phyloP scores from a whole-genome alignment of 1,140 invertebrate genomes.

The Heliconius hewitsoni region DNA sequence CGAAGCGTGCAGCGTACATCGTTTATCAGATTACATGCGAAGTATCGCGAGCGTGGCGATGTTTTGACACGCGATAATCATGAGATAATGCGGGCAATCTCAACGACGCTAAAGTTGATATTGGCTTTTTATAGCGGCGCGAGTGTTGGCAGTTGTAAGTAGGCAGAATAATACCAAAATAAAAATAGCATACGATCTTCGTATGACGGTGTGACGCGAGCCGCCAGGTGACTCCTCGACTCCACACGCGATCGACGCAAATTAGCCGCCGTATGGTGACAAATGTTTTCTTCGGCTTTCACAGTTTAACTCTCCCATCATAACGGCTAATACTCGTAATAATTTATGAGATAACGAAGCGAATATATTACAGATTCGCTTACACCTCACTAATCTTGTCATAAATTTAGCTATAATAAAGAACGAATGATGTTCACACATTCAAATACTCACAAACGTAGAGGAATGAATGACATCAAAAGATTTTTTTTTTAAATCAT shows the following conservation, averaged over 20 bases:
- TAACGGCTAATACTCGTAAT: constrained; percentile 43
- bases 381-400: constrained; percentile 2
- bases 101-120: constrained; percentile 78
- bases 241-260: constrained; percentile 51
- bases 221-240: constrained; percentile 59
- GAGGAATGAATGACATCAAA: too few relatives aligned
- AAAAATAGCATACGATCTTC: constrained; percentile 57
- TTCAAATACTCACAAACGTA: neutral
- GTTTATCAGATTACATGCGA: constrained; percentile 82
- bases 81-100: constrained; percentile 80
- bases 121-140: constrained; percentile 73
- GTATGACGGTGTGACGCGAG: constrained; percentile 63
- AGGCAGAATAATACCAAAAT: constrained; percentile 62
- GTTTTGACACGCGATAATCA: constrained; percentile 83
- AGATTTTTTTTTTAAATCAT: too few relatives aligned
- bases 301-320: constrained; percentile 42
- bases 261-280: constrained; percentile 50
- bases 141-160: constrained; percentile 60
- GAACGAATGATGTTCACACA: neutral
- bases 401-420: constrained; percentile 10
- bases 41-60: constrained; percentile 81
- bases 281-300: constrained; percentile 48
- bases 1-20: constrained; percentile 78
- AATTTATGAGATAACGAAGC: constrained; percentile 33
- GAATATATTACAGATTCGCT: constrained; percentile 20